phyloP scores from a whole-genome alignment of 2,888 invertebrate species.

The Mayetiola destructor region DNA sequence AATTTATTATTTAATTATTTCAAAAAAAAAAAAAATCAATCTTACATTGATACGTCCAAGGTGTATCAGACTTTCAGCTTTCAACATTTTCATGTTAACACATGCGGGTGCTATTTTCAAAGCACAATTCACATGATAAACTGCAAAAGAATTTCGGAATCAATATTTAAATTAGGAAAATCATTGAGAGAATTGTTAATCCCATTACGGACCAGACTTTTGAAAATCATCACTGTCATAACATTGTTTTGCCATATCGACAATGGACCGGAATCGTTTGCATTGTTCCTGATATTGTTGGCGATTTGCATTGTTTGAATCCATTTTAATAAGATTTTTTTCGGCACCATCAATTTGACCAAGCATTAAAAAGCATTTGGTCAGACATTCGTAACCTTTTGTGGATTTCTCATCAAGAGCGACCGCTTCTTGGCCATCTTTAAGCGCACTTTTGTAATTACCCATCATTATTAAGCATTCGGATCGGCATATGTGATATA shows the following conservation, averaged over 20 bases:
- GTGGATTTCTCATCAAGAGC: constrained; percentile 60
- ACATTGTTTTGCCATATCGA: constrained; percentile 57
- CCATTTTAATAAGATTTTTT: constrained; percentile 37
- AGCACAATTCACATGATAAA: constrained; percentile 78
- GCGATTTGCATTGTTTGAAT: constrained; percentile 40
- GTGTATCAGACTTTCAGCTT: constrained; percentile 77
- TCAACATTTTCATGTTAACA: constrained; percentile 55
- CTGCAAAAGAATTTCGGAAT: constrained; percentile 23
- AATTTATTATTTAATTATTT: not conserved
- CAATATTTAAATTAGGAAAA: not conserved
- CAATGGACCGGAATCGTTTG: constrained; percentile 48
- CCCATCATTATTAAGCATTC: constrained; percentile 89
- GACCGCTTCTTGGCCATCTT: constrained; percentile 71
- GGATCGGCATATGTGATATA: constrained; percentile 82
- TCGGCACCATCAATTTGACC: constrained; percentile 69
- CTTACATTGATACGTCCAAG: constrained; percentile 48
- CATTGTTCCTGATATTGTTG: constrained; percentile 50
- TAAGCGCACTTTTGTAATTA: constrained; percentile 64
- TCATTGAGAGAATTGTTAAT: no score
- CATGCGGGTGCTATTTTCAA: constrained; percentile 62
- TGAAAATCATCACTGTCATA: constrained; percentile 64
- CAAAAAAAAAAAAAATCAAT: not conserved
- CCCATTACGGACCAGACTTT: constrained; percentile 41
- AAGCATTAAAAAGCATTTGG: constrained; percentile 70
- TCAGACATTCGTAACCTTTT: constrained; percentile 59